Evolutionary conservation across 2,113 vertebrate genomes (phyloP).

Genomic region (Chionomys nivalis): DNA sequence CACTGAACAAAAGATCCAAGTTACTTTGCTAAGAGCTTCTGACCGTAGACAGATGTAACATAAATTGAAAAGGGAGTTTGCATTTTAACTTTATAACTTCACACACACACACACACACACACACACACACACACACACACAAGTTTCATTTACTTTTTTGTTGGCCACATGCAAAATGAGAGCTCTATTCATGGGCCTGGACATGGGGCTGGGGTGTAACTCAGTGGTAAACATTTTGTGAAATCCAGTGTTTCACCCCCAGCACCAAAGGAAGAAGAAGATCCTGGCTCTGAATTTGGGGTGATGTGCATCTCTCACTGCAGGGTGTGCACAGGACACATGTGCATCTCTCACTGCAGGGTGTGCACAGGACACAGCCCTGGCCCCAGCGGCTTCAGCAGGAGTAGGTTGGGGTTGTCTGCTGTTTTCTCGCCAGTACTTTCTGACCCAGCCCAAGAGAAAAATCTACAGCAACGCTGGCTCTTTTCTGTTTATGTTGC

Average conservation of each 20-base stretch:
- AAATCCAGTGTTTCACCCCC: too few relatives aligned
- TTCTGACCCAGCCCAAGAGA: background rate
- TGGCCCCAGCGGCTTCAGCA: rapidly evolving
- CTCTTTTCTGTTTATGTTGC: conserved; percentile 50
- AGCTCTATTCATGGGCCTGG: background rate
- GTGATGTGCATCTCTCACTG: rapidly evolving
- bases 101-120: background rate
- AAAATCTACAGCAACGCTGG: background rate
- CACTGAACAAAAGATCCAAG: background rate
- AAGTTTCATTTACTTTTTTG: background rate
- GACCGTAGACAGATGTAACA: background rate
- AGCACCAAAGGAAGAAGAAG: background rate
- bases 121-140: too few relatives aligned
- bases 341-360: rapidly evolving
- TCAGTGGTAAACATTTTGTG: background rate
- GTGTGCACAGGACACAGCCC: rapidly evolving
- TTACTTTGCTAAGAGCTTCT: background rate
- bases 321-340: rapidly evolving
- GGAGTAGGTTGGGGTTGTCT: background rate
- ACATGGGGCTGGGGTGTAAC: too few relatives aligned
- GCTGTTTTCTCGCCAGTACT: background rate
- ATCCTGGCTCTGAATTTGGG: background rate
- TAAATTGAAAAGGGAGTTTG: background rate
- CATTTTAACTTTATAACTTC: background rate
- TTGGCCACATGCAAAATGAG: background rate